Base-by-base conservation (phyloP, 2,797 vertebrate species). In the Paedocypris micromegethes region DNA sequence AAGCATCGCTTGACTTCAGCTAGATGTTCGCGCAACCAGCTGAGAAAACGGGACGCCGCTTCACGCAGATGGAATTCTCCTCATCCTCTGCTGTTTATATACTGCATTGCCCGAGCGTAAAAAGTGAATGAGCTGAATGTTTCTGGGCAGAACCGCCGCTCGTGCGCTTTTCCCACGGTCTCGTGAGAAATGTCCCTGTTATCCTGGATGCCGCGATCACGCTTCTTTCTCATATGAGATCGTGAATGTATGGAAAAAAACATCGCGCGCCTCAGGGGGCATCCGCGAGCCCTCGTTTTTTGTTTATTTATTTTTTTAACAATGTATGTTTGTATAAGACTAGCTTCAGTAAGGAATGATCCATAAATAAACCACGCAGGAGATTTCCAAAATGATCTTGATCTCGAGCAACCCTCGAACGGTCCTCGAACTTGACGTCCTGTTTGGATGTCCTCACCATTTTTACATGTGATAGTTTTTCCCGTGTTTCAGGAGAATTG, bases 211-310 rank as follows among this genome's bases (percentile, higher is more conserved):
- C 55, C 37, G 52, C 63, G 60, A 50, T 63, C 68, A 63, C 59
- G 68, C 9, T 7, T 58, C 47, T 59, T 6, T 51, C 66, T 60
- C 49, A 9, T 58, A 46, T 48, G 9, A 47, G 39, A 40, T 55
- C n/a, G 2, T 4, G 4, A 2, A 3, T 63, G 23, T 56, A 50
- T 39, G 6, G 59, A 50, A 23, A 50, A 50, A 23, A 8, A 56
- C 37, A 8, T 47, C 42, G 54, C 38, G 59, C 51, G n/a, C 68
- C 59, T 38, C 68, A n/a, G 23, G 68, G 39, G 52, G 58, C 58
- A 9, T 39, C 52, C 40, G 9, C 42, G 67, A 62, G 58, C 39
- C 1, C 6, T 7, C 0, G 56, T 42, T 41, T 5, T 37, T 3
- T 48, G 5, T 42, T 23, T 9, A 2, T 23, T 58, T 23, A 2